These are phyloP conservation scores for Chymomyza amoena DNA, from an alignment of 2,888 invertebrate genomes.

Conservation along the genomic window DNA sequence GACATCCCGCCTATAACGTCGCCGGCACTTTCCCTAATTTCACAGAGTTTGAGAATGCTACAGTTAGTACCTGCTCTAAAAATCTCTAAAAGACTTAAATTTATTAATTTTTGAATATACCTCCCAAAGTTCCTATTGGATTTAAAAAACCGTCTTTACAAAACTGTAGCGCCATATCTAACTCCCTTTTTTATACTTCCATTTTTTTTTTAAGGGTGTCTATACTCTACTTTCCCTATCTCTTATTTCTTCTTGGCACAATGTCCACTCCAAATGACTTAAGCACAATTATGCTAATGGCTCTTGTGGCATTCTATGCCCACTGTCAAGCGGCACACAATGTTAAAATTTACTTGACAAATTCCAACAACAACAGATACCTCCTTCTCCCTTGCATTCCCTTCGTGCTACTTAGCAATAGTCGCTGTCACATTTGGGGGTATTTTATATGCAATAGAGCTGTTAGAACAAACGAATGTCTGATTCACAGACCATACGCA, in stretches of 20 bases:
- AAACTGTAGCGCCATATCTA: no score
- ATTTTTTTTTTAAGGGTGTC: not conserved
- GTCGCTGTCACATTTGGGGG: slow-evolving; percentile 22
- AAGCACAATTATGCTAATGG: slow-evolving; percentile 60
- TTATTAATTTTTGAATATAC: no score
- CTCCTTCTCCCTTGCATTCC: slow-evolving; percentile 20
- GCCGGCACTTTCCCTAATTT: no score
- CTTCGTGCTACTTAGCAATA: slow-evolving; percentile 11
- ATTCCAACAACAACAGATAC: slow-evolving; percentile 34
- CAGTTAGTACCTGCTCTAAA: no score
- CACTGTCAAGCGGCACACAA: slow-evolving; percentile 22
- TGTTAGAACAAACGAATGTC: not conserved
- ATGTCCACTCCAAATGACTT: slow-evolving; percentile 19
- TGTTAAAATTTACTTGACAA: slow-evolving; percentile 41
- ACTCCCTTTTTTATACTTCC: not conserved
- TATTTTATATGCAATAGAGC: slow-evolving; percentile 6
- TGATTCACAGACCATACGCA: not conserved
- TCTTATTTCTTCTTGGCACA: slow-evolving; percentile 9
- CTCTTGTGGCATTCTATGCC: slow-evolving; percentile 20
- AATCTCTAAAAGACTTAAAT: no score
- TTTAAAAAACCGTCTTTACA: no score
- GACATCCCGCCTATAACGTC: no score
- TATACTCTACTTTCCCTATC: not conserved
- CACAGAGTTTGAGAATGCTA: no score
- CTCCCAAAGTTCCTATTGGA: no score